Evolutionary conservation across 2,888 invertebrate species (phyloP), one percentile per base, ranked within the genome.

Genomic region (Lamproptera curius): DNA sequence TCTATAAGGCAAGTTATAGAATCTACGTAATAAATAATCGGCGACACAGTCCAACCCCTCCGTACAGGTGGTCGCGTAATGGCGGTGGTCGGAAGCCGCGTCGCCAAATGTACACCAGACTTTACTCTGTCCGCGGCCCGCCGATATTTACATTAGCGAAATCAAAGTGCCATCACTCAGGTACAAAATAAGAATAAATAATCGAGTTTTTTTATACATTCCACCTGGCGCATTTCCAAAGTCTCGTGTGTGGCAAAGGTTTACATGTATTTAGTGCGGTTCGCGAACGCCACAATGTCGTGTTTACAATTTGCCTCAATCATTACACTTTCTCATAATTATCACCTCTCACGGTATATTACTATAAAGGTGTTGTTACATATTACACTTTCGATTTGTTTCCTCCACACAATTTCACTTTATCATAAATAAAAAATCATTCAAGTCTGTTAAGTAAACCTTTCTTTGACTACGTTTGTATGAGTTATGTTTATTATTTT

Each of bases 1-100:
- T 65, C 55, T 61, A 70, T 78, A 80, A 80, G 81, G 81, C 80
- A 79, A 56, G 70, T 69, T 60, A 67, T 67, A 65, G 67, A 69
- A 69, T 69, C 38, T 53, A 54, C 56, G 57, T 48, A 50, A 57
- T 52, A 50, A 47, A 55, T 55, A 57, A 48, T 41, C 39, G 39
- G 34, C 44, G 20, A 37, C 42, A 36, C 45, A 26, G 45, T n/a
- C 8, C n/a, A n/a, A n/a, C 31, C 34, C 42, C 44, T 20, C 37
- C 15, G 9, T 23, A 28, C 2, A 11, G 31, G 13, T 11, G 31
- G 3, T 31, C 31, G 11, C 11, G 9, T 13, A 2, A 2, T n/a
- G 9, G 31, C 31, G 31, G 31, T 3, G 34, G 39, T 39, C 10
- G 40, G 40, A 1, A 16, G 2, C 35, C 26, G 28, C 33, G 42